phyloP scores from a whole-genome alignment of 2,888 invertebrate genomes.

The Hirtodrosophila cameraria region DNA sequence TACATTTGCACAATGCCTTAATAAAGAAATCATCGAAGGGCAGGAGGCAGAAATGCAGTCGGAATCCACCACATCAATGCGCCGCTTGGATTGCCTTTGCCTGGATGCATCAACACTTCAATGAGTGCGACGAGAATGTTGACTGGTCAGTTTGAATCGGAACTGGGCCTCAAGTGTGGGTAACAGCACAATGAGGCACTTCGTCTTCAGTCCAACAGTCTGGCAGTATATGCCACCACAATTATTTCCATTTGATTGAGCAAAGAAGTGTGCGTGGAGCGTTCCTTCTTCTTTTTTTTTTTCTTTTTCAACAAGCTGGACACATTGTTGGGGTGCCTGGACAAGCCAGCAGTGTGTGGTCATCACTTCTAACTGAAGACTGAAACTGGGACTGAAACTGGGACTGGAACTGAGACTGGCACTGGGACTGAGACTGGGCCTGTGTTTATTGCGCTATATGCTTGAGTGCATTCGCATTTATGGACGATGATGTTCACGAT shows the following conservation, averaged over 20 bases:
- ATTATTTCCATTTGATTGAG: conserved; percentile 82
- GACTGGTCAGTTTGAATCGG: conserved; percentile 37
- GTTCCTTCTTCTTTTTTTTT: conserved; percentile 43
- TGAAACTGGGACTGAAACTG: conserved; percentile 5
- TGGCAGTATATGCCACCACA: conserved; percentile 56
- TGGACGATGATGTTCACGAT: conserved; percentile 36
- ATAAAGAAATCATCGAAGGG: conserved; percentile 64
- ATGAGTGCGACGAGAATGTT: conserved; percentile 59
- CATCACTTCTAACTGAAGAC: conserved; percentile 51
- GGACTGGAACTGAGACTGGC: conserved; percentile 2
- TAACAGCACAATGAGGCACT: conserved; percentile 51
- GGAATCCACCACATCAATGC: conserved; percentile 50
- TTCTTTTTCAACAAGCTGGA: conserved; percentile 42
- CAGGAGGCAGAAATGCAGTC: conserved; percentile 4
- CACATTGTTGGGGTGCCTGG: conserved; percentile 53
- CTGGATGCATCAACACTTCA: conserved; percentile 81
- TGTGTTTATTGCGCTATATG: conserved; percentile 74
- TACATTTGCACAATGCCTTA: conserved; percentile 50
- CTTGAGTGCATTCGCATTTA: conserved; percentile 69
- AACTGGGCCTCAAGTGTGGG: conserved; percentile 63
- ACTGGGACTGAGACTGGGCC: conserved; percentile 20
- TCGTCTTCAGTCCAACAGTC: conserved; percentile 31
- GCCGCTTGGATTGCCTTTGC: conserved; percentile 30
- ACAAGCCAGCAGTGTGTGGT: conserved; percentile 56
- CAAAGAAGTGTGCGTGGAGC: conserved; percentile 80